Evolutionary conservation across 1,140 invertebrate species (phyloP).

Genomic region (Bombyx mandarina): DNA sequence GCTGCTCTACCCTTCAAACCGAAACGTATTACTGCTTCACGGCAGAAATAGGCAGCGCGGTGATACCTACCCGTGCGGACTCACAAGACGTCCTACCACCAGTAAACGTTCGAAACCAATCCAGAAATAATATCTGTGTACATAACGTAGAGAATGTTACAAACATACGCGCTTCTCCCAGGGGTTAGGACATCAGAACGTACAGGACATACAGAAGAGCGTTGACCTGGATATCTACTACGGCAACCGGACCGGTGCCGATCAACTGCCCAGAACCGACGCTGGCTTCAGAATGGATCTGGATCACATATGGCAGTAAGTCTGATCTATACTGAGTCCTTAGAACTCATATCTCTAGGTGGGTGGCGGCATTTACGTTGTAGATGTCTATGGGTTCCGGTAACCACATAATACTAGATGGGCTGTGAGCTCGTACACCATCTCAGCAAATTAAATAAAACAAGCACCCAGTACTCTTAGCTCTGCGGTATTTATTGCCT

Average conservation of each 20-base stretch:
- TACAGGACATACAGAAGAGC: constrained; percentile 39
- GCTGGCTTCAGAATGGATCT: constrained; percentile 62
- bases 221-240: constrained; percentile 60
- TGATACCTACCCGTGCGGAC: not conserved
- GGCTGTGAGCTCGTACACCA: no score
- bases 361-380: no score
- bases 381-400: no score
- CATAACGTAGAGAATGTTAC: not conserved
- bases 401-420: no score
- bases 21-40: no score
- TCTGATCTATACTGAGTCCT: not conserved
- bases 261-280: constrained; percentile 33
- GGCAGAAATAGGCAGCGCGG: no score
- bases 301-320: constrained; percentile 64
- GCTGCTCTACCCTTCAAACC: no score
- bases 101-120: not conserved
- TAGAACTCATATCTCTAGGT: no score
- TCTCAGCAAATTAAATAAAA: no score
- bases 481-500: no score
- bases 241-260: constrained; percentile 38
- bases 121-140: not conserved
- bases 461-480: no score
- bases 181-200: constrained; percentile 52
- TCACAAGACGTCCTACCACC: not conserved
- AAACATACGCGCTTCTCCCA: constrained; percentile 8